Conservation (phyloP, 2,888 invertebrate genomes). For the Amorpha juglandis region DNA sequence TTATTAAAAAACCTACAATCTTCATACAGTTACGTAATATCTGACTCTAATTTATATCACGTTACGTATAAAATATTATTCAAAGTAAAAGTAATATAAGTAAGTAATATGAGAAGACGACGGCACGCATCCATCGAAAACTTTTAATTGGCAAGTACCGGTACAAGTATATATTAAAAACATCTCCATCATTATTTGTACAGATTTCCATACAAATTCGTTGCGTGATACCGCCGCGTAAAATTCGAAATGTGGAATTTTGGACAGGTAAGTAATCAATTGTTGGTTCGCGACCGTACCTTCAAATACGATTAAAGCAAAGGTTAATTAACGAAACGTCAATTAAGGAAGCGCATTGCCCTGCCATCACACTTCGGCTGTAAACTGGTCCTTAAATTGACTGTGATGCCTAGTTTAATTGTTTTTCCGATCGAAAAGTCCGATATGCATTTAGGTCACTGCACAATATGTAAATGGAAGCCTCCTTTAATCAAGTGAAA, state of each 20-base stretch:
- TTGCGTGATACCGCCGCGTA: neutral
- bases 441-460: too few species aligned
- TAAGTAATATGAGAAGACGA: neutral
- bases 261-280: neutral
- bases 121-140: neutral
- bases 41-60: neutral
- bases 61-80: neutral
- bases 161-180: neutral
- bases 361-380: neutral
- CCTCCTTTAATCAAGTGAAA: too few species aligned
- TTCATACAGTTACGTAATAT: neutral
- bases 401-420: too few species aligned
- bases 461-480: too few species aligned
- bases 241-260: neutral
- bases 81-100: neutral
- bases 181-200: neutral
- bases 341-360: neutral
- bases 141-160: neutral
- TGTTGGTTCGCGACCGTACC: neutral
- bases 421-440: too few species aligned
- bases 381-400: neutral
- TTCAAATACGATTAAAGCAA: neutral
- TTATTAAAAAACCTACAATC: too few species aligned
- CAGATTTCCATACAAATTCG: neutral
- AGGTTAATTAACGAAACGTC: neutral